Percentiles rank a stretch among this genome's conserved stretches.
These are phyloP conservation scores for Orussus abietinus DNA, from an alignment of 1,140 invertebrate species.

Conservation along the genomic window DNA sequence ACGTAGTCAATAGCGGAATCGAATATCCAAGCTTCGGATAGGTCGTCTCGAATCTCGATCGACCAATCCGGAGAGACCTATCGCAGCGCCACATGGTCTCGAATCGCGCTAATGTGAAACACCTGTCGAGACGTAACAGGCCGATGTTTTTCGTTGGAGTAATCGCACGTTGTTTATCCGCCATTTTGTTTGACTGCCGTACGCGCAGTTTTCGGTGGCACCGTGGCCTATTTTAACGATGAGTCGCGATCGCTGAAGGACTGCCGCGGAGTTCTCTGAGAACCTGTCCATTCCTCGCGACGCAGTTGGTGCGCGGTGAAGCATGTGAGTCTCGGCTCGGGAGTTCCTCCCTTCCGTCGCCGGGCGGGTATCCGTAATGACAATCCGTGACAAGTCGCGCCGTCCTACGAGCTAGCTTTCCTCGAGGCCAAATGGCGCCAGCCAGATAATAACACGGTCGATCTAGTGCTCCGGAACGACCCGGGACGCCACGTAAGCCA, in stretches of 20 bases:
- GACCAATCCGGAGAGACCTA: no score
- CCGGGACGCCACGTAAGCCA: no score
- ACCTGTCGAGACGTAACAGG: no score
- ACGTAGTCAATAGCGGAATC: no score
- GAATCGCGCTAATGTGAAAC: no score
- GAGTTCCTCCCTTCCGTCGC: no score
- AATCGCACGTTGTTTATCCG: conserved; percentile 45
- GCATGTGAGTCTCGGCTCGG: conserved; percentile 13
- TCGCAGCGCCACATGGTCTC: no score
- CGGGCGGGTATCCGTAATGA: conserved; percentile 28
- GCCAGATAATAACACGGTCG: conserved; percentile 35
- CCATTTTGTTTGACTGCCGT: conserved; percentile 50
- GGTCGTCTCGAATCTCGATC: no score
- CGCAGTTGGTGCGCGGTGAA: conserved; percentile 9
- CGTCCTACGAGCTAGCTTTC: conserved; percentile 39
- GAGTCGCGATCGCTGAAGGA: conserved; percentile 22
- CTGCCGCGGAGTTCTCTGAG: neutral
- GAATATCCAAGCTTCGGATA: no score
- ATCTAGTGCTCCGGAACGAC: no score
- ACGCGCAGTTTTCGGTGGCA: conserved; percentile 39
- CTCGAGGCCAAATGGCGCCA: conserved; percentile 43
- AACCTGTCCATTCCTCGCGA: conserved; percentile 4
- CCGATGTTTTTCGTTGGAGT: conserved; percentile 7
- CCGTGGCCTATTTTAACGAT: conserved; percentile 33
- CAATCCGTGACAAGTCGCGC: conserved; percentile 37